phyloP scores from a whole-genome alignment of 2,797 vertebrate species.

The Morus bassanus region DNA sequence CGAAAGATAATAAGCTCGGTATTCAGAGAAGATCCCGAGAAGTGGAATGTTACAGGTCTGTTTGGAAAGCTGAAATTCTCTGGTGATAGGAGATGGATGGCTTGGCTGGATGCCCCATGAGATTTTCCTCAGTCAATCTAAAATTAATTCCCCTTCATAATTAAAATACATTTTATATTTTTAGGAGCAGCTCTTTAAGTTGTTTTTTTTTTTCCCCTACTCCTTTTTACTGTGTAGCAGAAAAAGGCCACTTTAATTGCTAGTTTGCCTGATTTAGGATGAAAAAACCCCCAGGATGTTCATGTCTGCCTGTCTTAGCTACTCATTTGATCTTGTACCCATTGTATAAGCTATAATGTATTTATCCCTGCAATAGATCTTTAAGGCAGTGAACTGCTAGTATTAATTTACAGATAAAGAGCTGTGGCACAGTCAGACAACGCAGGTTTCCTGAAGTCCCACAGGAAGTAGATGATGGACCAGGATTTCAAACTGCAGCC shows the following conservation, averaged over 20 bases:
- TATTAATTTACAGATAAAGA: neutral
- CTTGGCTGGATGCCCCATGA: conserved; percentile 38
- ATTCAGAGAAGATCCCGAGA: conserved; percentile 22
- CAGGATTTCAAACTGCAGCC: neutral
- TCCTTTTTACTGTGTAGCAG: neutral
- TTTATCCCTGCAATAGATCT: neutral
- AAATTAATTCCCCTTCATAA: conserved; percentile 63
- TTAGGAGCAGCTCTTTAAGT: conserved; percentile 18
- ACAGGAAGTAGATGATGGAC: fast-evolving
- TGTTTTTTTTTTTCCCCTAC: neutral
- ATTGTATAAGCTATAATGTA: neutral
- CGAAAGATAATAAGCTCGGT: neutral
- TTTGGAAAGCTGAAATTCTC: conserved; percentile 59
- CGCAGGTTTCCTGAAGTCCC: neutral
- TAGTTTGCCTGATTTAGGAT: neutral
- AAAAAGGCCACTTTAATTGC: conserved; percentile 24
- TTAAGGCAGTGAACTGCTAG: neutral
- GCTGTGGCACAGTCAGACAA: neutral
- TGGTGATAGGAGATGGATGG: conserved; percentile 55
- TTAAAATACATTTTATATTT: conserved; percentile 54
- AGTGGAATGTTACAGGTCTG: conserved; percentile 22
- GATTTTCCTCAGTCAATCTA: conserved; percentile 49
- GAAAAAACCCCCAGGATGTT: neutral
- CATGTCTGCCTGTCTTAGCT: conserved; percentile 2
- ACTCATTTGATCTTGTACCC: conserved; percentile 14